A percentile compares a stretch with the other conserved stretches of the same genome.
phyloP scores from a whole-genome alignment of 2,888 invertebrate species.

The Cataglyphis albicans region DNA sequence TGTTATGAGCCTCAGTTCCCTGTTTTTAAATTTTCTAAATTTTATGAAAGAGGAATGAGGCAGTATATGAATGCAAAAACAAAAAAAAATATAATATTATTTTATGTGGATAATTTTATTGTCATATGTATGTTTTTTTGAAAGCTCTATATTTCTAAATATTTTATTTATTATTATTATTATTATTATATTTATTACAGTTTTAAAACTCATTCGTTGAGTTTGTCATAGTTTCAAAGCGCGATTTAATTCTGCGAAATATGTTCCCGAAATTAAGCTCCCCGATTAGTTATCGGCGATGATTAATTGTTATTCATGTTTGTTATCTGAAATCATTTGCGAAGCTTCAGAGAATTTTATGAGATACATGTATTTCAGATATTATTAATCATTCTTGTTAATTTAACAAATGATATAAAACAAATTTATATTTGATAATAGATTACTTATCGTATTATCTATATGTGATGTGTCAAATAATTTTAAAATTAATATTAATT shows the following conservation, averaged over 20 bases:
- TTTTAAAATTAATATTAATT: background rate
- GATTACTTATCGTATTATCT: conserved; percentile 1
- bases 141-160: background rate
- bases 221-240: background rate
- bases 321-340: conserved; percentile 3
- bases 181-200: background rate
- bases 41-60: background rate
- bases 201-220: background rate
- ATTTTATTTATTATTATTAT: too few relatives aligned
- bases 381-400: background rate
- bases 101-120: background rate
- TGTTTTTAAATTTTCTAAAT: background rate
- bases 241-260: background rate
- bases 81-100: background rate
- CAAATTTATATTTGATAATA: background rate
- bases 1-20: background rate
- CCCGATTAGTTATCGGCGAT: background rate
- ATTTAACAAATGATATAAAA: conserved; percentile 9
- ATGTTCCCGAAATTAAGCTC: background rate
- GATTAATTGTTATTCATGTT: conserved; percentile 25
- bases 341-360: background rate
- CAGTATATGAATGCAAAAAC: background rate
- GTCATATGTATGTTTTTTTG: background rate
- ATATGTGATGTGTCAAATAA: background rate
- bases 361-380: conserved; percentile 15